Evolutionary conservation across 2,888 invertebrate genomes (phyloP), one percentile per base, ranked within the genome.

Genomic region (Nebria brevicollis): DNA sequence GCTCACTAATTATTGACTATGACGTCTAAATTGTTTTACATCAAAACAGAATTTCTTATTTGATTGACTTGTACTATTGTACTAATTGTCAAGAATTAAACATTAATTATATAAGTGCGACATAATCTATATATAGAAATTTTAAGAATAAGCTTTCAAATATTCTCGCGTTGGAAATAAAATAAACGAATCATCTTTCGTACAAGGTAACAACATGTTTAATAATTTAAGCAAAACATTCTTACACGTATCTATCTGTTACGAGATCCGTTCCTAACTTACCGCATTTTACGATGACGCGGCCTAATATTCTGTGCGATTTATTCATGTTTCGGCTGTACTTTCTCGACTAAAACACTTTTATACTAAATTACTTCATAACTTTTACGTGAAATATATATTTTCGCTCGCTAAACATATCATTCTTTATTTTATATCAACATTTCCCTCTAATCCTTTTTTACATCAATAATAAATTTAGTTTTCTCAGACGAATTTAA

Each of bases 221-320:
- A 78, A 78, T 78, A 78, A 78, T 78, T 78, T 78, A 78, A 25
- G 70, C 34, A 41, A 66, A 70, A 73, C 65, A 78, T 78, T 78
- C 78, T 78, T 73, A 78, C 78, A 73, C 78, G 72, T 66, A 73
- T 72, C 78, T 72, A 78, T 78, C 78, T 78, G 78, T 78, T 78
- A 73, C 66, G 72, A 25, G 72, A 41, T 73, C 66, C 65, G 11
- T 66, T 73, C 64, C 65, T 79, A 79, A 74, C 72, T 79, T 75
- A 79, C 66, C 6, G 26, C 74, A 43, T 74, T 79, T 79, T 79
- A 79, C 79, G 79, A 79, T 79, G 79, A 79, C 79, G 66, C 66
- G 25, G 26, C 66, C 74, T 66, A 79, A 79, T 79, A 79, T 79
- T 79, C 79, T 75, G 2, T 66, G 11, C 74, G 66, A 79, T 79